Percentiles rank a stretch among this genome's conserved stretches.
Conservation (phyloP, 2,888 invertebrate genomes). For the Hirtodrosophila duncani region DNA sequence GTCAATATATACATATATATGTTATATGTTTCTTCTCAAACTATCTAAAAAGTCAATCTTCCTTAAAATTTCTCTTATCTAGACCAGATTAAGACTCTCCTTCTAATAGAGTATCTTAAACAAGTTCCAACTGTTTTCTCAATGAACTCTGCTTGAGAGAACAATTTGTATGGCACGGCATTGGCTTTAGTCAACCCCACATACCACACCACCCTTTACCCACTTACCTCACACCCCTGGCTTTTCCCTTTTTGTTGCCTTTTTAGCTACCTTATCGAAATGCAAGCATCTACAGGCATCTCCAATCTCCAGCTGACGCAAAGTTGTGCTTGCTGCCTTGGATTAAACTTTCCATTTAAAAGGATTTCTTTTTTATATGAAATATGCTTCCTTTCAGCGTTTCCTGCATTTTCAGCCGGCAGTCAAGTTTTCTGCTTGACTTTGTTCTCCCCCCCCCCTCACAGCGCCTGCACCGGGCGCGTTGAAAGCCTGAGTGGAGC, state of each 20-base stretch:
- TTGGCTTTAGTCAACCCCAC: too few species aligned
- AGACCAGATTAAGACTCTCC: too few species aligned
- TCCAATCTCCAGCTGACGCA: constrained; percentile 31
- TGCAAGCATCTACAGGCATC: constrained; percentile 42
- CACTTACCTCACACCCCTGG: constrained; percentile 12
- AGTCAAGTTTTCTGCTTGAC: constrained; percentile 69
- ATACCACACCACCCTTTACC: constrained; percentile 18
- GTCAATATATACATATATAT: too few species aligned
- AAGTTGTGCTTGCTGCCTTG: constrained; percentile 33
- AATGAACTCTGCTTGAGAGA: too few species aligned
- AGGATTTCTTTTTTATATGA: constrained; percentile 65
- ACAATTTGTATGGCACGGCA: too few species aligned
- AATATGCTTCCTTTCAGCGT: constrained; percentile 57
- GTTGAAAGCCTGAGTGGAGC: constrained; percentile 42
- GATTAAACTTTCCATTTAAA: constrained; percentile 68
- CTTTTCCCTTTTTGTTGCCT: neutral
- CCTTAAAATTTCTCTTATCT: too few species aligned
- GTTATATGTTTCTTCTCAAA: too few species aligned
- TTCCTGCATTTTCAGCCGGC: constrained; percentile 33
- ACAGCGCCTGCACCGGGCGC: constrained; percentile 19
- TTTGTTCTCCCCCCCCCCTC: constrained; percentile 39
- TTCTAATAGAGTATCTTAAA: too few species aligned
- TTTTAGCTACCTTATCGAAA: constrained; percentile 48
- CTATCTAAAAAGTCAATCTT: too few species aligned
- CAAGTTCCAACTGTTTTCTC: too few species aligned